Percentiles rank a stretch among this genome's conserved stretches.
Evolutionary conservation across 2,888 invertebrate species (phyloP).

Genomic region (Drosophila pullipes): DNA sequence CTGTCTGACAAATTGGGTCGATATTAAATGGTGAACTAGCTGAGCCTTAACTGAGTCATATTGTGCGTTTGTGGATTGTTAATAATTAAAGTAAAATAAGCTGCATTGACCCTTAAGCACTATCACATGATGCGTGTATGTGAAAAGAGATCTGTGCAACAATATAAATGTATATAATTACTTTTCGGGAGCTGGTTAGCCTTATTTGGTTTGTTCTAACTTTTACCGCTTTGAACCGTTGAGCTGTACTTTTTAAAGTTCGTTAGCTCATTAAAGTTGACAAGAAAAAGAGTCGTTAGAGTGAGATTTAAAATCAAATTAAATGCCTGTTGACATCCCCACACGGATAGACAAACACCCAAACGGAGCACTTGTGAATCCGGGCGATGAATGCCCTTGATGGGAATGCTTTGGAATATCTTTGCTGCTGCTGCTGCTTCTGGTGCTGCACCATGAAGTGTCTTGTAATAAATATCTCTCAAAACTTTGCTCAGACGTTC

Average conservation of each 20-base stretch:
- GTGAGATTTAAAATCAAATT: slow-evolving; percentile 74
- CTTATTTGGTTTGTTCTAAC: not conserved
- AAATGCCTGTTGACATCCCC: slow-evolving; percentile 77
- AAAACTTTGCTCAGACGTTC: slow-evolving; percentile 62
- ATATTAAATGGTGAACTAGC: too few relatives aligned
- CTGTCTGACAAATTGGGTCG: not conserved
- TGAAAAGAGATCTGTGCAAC: not conserved
- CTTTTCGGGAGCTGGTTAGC: not conserved
- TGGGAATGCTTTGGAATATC: slow-evolving; percentile 29
- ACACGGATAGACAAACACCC: slow-evolving; percentile 33
- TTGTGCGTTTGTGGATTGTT: not conserved
- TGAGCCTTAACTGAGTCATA: not conserved
- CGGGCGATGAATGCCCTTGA: slow-evolving; percentile 35
- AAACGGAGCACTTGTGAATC: slow-evolving; percentile 4
- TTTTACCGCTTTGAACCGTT: not conserved
- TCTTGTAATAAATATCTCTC: slow-evolving; percentile 77
- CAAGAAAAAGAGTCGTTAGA: slow-evolving; percentile 11
- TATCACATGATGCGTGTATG: not conserved
- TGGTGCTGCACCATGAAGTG: slow-evolving; percentile 66
- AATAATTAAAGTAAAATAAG: not conserved
- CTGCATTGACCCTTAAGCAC: not conserved
- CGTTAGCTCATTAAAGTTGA: slow-evolving; percentile 29
- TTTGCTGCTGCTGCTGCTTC: slow-evolving; percentile 30
- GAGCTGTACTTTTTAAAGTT: slow-evolving; percentile 3
- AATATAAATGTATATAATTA: not conserved